Evolutionary conservation across 2,797 vertebrate species (phyloP), one percentile per base, ranked within the genome.

Genomic region (Momotus momota): DNA sequence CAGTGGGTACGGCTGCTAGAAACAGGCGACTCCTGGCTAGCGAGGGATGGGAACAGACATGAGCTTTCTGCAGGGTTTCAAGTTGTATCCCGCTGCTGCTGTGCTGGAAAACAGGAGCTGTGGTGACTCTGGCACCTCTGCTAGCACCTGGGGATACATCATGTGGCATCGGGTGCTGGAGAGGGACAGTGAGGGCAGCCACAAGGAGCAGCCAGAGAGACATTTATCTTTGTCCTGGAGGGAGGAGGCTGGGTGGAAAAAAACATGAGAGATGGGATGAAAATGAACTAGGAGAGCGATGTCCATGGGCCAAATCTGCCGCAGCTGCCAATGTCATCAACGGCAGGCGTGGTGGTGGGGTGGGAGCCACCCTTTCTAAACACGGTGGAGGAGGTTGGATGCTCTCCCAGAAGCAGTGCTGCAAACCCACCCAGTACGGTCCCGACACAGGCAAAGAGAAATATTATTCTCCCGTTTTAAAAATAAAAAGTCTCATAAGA

Each of bases 321-420:
- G 14, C 91, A 80, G 86, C 92, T 97, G 96, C 92, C 96, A 97
- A 94, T 95, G 94, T 96, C 95, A 96, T 95, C 96, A 96, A 18
- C 13, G 11, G 49, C 71, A 6, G 81, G 83, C 27, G 77, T 26
- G 61, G 80, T 9, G 2, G 35, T 66, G 66, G 20, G 79, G 79
- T 3, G 52, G 95, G 96, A 95, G 81, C 90, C 96, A 96, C 95
- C 96, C 96, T 97, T 97, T 95, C 93, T 92, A 97, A 96, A 96
- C 94, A 97, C 93, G 5, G 90, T 7, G 0, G 52, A 92, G 93
- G 38, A 81, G 57, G 0, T 78, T 97, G 93, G 95, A 94, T 94
- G 64, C 52, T 93, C 90, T 96, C 93, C 96, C 95, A 95, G 95
- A 85, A 87, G 92, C 82, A 41, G 33, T 0, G 22, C 83, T 88